Evolutionary conservation across 2,113 vertebrate genomes (phyloP), one percentile per base, ranked within the genome.

Genomic region (Sander vitreus): DNA sequence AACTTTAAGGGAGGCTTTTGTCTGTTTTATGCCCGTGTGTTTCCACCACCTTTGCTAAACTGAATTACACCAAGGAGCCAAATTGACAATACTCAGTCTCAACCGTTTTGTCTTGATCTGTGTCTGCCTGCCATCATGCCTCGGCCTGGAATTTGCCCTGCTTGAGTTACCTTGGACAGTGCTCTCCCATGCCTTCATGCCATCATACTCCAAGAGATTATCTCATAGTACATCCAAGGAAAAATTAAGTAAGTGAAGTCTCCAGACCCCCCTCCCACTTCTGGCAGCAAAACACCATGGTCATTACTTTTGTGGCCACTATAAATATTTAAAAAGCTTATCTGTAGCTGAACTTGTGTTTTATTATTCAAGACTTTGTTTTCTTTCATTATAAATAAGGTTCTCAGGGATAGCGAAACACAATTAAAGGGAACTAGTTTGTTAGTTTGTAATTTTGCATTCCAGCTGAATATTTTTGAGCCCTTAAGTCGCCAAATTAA

Each of bases 361-460:
- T 92, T 87, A 93, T 95, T 91, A 91, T 93, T 93, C 90, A 93
- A 84, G 81, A 87, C 81, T 85, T 84, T 88, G 84, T 73, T 91
- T 90, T 87, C 85, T 87, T 86, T 94, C 59, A 82, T 93, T 89
- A 83, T 87, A 75, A 93, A 94, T 91, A 93, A 82, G 83, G 92
- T 94, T 95, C 95, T 96, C 95, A 96, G 95, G 95, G 95, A 95
- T 87, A 85, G 92, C 86, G 88, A 91, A 92, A 91, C 90, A 89
- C 92, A 91, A 92, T 94, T 91, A 92, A 94, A 93, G 90, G 93
- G 94, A 94, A 91, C 81, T 89, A 45, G 78, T 90, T 85, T 88
- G 71, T 43, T 43, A 43, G 39, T 86, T 80, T 76, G 69, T 91
- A 54, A 87, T 88, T 84, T 89, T 92, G 83, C 89, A 89, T 91